Base-by-base conservation (phyloP, 2,888 invertebrate genomes). In the Nezara viridula region DNA sequence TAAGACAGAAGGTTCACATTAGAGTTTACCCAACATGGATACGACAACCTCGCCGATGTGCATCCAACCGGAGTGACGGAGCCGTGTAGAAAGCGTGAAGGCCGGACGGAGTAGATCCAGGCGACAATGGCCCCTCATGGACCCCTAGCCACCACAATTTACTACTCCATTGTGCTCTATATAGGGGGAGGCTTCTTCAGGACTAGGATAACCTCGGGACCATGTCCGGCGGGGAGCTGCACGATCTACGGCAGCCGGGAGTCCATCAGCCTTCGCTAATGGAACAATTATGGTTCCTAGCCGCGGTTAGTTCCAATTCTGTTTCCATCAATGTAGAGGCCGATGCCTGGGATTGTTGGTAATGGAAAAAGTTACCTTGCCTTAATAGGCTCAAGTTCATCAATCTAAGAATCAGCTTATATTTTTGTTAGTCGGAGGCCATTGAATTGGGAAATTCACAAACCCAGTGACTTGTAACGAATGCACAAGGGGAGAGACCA, bases 211-310 rank as follows among this genome's bases (percentile, higher is more conserved):
- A 32, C 66, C 66, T 66, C 66, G 19, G 9, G n/a, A 55, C n/a
- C 7, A 55, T 55, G 55, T n/a, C 10, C n/a, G 24, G 14, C n/a
- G 14, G 37, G 66, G 27, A 37, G 14, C 66, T 73, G 66, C 66
- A 73, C 66, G 66, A 73, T 73, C 66, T 73, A 19, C 66, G 14
- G 27, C 60, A 60, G 12, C 27, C n/a, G 4, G 66, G 37, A 73
- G 37, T 73, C 66, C 37, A 73, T 73, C 66, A 73, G 66, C 32
- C 66, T 37, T 37, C 32, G 32, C 32, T 32, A 73, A 73, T 73
- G 66, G 66, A 73, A 73, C 66, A 73, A 73, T 73, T 73, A 73
- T 73, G 66, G 66, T 60, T 60, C 60, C 27, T n/a, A 32, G 0
- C 16, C 27, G 27, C 27, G 60, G 60, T 73, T 37, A 73, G 66